phyloP scores from a whole-genome alignment of 2,888 invertebrate genomes.

The Brenthis daphne region DNA sequence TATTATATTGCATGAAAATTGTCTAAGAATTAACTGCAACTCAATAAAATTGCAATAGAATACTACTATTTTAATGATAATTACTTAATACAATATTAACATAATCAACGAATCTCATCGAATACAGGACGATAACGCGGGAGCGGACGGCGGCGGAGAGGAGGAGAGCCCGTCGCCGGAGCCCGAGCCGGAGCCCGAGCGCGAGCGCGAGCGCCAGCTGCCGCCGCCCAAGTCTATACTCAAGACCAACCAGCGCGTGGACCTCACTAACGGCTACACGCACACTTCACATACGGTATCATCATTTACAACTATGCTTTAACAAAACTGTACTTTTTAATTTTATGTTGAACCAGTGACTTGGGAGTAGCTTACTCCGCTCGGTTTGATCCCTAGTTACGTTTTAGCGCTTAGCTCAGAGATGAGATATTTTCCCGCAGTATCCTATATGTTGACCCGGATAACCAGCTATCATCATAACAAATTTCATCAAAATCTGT shows the following conservation, averaged over 20 bases:
- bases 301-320: neutral
- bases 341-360: too few relatives aligned
- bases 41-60: too few relatives aligned
- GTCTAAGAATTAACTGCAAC: too few relatives aligned
- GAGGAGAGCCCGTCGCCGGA: conserved; percentile 41
- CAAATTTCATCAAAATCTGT: too few relatives aligned
- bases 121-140: conserved; percentile 85
- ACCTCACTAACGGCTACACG: conserved; percentile 66
- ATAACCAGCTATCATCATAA: too few relatives aligned
- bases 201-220: conserved; percentile 51
- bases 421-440: too few relatives aligned
- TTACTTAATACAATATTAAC: neutral
- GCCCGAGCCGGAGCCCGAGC: conserved; percentile 41
- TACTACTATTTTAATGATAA: neutral
- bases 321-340: too few relatives aligned
- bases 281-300: conserved; percentile 46
- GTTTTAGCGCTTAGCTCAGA: too few relatives aligned
- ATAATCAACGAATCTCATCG: neutral
- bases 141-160: conserved; percentile 37
- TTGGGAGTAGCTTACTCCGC: too few relatives aligned
- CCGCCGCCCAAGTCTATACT: conserved; percentile 75
- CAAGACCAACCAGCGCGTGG: conserved; percentile 66
- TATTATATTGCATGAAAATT: too few relatives aligned
- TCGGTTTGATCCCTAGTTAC: too few relatives aligned
- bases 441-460: too few relatives aligned